Base-by-base conservation (phyloP, 2,888 invertebrate genomes). In the Nowickia ferox region DNA sequence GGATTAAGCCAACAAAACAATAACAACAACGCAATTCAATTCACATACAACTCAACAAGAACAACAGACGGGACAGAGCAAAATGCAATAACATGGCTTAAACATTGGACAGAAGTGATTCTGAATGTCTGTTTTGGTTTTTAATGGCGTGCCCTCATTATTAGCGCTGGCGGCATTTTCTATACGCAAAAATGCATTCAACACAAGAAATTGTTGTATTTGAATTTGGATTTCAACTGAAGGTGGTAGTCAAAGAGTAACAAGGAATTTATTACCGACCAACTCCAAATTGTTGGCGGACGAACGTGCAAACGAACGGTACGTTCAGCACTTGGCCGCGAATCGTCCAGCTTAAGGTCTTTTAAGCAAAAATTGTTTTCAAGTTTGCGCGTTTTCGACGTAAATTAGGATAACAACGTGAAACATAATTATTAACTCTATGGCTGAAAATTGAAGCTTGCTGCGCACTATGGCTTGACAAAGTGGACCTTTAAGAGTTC, bases 321-420 rank as follows among this genome's bases (percentile, higher is more conserved):
- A 72, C 59, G 53, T 69, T n/a, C 42, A 57, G 44, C 44, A 46
- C 11, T 30, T 71, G 40, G 30, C 44, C 71, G 65, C 75, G 59
- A 22, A 55, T 69, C 76, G 19, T 74, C 42, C 78, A 75, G 75
- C 82, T 78, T 74, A 74, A 68, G 38, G 59, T 72, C 63, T 82
- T 76, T 74, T 72, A 82, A 79, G 81, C 55, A 55, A 76, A 63
- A 86, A 79, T 79, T 86, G 69, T 87, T 86, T 87, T 86, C 69
- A 75, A 84, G 75, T 81, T 81, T 81, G 79, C 77, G 84, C 76
- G 44, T 75, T 77, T 84, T 79, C 90, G 90, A 91, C 90, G 91
- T 91, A 91, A 91, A 90, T 90, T 90, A 91, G 91, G 91, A 91
- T 90, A 91, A 91, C 91, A 90, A 91, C 90, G 91, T 91, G 90